These are phyloP conservation scores for Danio jaintianensis DNA, from an alignment of 2,797 vertebrate species.

Conservation along the genomic window DNA sequence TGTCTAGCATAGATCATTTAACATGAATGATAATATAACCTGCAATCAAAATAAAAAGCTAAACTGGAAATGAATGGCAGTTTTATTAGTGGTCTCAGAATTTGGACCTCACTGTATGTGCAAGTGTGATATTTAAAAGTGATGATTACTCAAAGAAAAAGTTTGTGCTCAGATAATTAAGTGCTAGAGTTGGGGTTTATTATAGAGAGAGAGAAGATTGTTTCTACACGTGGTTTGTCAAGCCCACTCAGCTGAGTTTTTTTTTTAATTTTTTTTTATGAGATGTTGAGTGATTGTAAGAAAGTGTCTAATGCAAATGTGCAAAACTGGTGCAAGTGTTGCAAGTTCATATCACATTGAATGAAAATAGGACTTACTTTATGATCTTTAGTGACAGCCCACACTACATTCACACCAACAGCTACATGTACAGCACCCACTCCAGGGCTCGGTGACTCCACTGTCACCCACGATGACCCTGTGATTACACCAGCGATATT, in stretches of 20 bases:
- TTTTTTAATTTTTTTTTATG: too few species aligned
- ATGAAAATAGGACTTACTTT: conserved; percentile 81
- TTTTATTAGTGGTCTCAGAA: neutral
- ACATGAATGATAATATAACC: neutral
- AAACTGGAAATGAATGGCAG: neutral
- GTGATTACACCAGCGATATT: conserved; percentile 3
- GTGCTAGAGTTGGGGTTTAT: too few species aligned
- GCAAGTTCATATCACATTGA: neutral
- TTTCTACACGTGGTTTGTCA: too few species aligned
- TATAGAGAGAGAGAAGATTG: too few species aligned
- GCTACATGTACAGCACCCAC: conserved; percentile 88
- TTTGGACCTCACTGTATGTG: neutral
- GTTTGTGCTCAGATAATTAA: too few species aligned
- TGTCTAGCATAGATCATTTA: neutral
- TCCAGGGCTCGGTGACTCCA: conserved; percentile 89
- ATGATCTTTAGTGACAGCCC: conserved; percentile 94
- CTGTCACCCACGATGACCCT: conserved; percentile 85
- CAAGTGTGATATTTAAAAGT: conserved; percentile 2
- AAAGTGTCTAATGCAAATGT: too few species aligned
- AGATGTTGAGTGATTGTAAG: too few species aligned
- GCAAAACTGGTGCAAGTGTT: too few species aligned
- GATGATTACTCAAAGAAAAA: too few species aligned
- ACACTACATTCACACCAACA: conserved; percentile 91
- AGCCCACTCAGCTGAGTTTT: too few species aligned
- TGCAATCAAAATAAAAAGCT: neutral